Evolutionary conservation across 2,113 vertebrate species (phyloP).

Genomic region (Pangasianodon hypophthalmus): DNA sequence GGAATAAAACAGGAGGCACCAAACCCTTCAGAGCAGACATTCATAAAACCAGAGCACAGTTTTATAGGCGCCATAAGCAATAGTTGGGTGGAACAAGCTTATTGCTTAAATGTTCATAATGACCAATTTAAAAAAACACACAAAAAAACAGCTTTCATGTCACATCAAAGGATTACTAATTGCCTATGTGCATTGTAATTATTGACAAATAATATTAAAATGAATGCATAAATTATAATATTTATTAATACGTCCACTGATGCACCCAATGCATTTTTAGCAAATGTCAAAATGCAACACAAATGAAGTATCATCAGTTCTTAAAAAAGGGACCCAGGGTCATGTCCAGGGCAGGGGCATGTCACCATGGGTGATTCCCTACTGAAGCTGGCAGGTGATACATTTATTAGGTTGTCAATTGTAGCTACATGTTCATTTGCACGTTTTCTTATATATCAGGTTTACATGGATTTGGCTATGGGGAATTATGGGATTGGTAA

Average conservation of each 20-base stretch:
- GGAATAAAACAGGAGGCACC: conserved; percentile 50
- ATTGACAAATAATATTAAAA: neutral
- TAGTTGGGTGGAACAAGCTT: conserved; percentile 13
- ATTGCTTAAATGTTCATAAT: conserved; percentile 42
- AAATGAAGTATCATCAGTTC: neutral
- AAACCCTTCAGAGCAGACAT: conserved; percentile 39
- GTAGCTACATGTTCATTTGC: neutral
- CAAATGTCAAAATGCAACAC: neutral
- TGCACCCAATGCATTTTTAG: neutral
- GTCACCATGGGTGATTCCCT: neutral
- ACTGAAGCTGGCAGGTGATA: neutral
- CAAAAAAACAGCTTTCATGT: conserved; percentile 29
- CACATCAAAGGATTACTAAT: conserved; percentile 29
- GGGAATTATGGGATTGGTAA: neutral
- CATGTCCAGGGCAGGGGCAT: neutral
- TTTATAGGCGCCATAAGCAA: conserved; percentile 46
- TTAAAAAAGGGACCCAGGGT: neutral
- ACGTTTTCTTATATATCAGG: neutral
- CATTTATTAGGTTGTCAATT: neutral
- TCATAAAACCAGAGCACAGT: conserved; percentile 46
- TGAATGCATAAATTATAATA: neutral
- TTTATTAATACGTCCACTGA: neutral
- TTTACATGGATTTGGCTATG: neutral
- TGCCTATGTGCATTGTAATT: neutral
- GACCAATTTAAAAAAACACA: conserved; percentile 17